These are phyloP conservation scores for Synanthedon vespiformis DNA, from an alignment of 2,888 invertebrate genomes.

Conservation along the genomic window DNA sequence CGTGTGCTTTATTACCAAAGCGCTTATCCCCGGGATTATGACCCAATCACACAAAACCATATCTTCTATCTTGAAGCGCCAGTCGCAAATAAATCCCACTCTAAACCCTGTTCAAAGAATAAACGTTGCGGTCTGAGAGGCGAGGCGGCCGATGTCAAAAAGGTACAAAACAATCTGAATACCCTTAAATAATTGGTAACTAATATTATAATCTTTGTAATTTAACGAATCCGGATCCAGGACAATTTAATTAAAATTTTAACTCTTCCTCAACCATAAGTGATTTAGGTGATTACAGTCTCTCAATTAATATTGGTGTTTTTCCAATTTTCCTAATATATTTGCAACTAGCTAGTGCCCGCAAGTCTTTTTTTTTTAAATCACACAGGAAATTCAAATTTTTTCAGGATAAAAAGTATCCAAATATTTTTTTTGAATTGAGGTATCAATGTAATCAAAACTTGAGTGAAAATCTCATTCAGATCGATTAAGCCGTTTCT, in stretches of 20 bases:
- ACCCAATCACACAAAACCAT: slow-evolving; percentile 37
- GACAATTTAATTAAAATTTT: slow-evolving; percentile 26
- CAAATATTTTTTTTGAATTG: no score
- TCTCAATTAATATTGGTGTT: no score
- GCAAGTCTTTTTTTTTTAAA: no score
- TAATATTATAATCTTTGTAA: slow-evolving; percentile 29
- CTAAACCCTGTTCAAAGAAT: slow-evolving; percentile 40
- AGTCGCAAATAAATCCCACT: slow-evolving; percentile 46
- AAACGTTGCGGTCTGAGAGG: slow-evolving; percentile 41
- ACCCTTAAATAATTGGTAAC: slow-evolving; percentile 16
- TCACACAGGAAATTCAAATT: no score
- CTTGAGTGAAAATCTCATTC: no score
- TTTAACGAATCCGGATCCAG: slow-evolving; percentile 27
- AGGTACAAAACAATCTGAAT: slow-evolving; percentile 29
- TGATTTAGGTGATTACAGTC: no score
- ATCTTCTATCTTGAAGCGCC: slow-evolving; percentile 26
- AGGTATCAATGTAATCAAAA: no score
- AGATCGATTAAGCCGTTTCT: no score
- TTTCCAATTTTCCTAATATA: no score
- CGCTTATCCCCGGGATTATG: slow-evolving; percentile 5
- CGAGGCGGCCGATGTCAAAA: slow-evolving; percentile 36
- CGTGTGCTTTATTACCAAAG: background rate
- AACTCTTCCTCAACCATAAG: slow-evolving; percentile 4
- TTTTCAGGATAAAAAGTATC: no score
- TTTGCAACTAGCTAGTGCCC: no score